Conservation (phyloP, 2,113 vertebrate species). For the Myanophis thanlyinensis region DNA sequence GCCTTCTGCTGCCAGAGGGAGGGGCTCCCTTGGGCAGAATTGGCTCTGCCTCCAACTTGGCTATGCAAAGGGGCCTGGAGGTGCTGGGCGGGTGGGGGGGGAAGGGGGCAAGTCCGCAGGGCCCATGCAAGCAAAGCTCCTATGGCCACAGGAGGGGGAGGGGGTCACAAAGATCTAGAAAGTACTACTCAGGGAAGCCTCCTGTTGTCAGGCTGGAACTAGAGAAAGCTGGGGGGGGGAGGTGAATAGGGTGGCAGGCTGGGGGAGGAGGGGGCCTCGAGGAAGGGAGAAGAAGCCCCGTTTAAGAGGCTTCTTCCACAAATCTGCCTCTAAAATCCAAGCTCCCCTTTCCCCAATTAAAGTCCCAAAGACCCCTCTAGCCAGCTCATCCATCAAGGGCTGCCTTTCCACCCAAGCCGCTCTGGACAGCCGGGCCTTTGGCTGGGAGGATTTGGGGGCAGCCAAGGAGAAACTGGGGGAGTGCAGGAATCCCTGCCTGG, state of each 20-base stretch:
- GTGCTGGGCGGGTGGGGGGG: neutral
- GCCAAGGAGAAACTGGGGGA: neutral
- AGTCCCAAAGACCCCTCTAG: neutral
- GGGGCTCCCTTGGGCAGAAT: neutral
- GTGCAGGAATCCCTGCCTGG: constrained; percentile 14
- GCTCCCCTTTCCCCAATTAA: neutral
- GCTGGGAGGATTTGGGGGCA: neutral
- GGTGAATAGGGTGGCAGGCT: neutral
- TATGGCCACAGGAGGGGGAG: too few relatives aligned
- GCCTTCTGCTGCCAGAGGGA: neutral
- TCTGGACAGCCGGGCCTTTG: neutral
- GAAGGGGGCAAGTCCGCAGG: too few relatives aligned
- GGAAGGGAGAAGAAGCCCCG: neutral
- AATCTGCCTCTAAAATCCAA: neutral
- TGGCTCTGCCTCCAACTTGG: neutral
- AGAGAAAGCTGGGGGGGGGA: neutral
- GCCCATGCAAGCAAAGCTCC: neutral
- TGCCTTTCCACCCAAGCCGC: neutral
- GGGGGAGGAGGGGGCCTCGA: neutral
- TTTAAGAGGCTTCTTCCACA: neutral
- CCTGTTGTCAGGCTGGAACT: neutral
- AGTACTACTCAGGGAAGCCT: too few relatives aligned
- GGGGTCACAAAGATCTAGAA: too few relatives aligned
- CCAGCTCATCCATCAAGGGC: neutral
- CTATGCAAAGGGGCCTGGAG: neutral